phyloP scores from a whole-genome alignment of 1,140 invertebrate species.

The Aplysia californica region DNA sequence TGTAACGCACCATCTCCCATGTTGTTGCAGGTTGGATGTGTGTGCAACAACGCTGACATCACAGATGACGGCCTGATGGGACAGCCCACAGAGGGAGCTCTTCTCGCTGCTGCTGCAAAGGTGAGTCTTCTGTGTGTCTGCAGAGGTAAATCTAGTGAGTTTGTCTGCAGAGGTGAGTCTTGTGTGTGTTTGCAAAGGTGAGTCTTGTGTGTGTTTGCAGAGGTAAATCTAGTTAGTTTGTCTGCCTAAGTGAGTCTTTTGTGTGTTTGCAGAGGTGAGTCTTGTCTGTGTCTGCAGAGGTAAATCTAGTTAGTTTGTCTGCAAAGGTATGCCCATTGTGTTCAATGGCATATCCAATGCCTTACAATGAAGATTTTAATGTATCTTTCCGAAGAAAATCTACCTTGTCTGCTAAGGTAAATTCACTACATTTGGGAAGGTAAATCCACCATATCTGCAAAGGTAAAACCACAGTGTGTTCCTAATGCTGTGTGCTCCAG shows the following conservation, averaged over 20 bases:
- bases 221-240: background rate
- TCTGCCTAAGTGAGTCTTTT: too few relatives aligned
- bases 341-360: too few relatives aligned
- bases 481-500: too few relatives aligned
- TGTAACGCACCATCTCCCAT: background rate
- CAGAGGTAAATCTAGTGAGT: background rate
- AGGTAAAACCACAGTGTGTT: too few relatives aligned
- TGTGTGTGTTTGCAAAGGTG: slow-evolving; percentile 90
- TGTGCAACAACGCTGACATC: slow-evolving; percentile 97
- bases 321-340: too few relatives aligned
- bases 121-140: slow-evolving; percentile 55
- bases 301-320: background rate
- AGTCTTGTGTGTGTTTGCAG: background rate
- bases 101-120: slow-evolving; percentile 92
- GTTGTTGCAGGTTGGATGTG: slow-evolving; percentile 84
- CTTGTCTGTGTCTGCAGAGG: background rate
- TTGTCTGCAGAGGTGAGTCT: too few relatives aligned
- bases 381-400: slow-evolving; percentile 82
- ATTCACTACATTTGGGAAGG: too few relatives aligned
- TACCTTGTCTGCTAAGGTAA: background rate
- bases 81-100: slow-evolving; percentile 97
- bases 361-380: too few relatives aligned
- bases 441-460: too few relatives aligned
- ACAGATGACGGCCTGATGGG: slow-evolving; percentile 85
- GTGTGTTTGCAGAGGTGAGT: slow-evolving; percentile 83